Evolutionary conservation across 2,797 vertebrate genomes (phyloP), one percentile per base, ranked within the genome.

Genomic region (Picus viridis): DNA sequence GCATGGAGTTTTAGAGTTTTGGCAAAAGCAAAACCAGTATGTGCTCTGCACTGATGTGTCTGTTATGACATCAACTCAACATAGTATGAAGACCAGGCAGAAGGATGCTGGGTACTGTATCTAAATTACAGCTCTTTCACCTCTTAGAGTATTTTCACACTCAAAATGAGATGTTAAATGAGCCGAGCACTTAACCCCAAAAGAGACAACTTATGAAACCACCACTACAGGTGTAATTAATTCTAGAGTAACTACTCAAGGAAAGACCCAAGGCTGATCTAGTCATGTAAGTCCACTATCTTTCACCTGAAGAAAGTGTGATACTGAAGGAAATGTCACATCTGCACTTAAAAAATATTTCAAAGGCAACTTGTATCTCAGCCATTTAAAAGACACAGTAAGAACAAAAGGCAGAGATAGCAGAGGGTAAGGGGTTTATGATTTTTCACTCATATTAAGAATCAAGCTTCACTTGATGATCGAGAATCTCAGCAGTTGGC

Each of bases 281-380:
- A 62, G 65, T 70, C 56, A 93, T 77, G 89, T 58, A 93, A 92
- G 30, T 77, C 73, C 69, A 87, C 63, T 79, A 91, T 68, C 67
- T 90, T 83, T 71, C 83, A 91, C 61, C 86, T 75, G 24, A 74
- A 43, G 47, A 67, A 76, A 94, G 73, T 75, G 65, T 79, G 88
- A 83, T 95, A 95, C 90, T 75, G 58, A 68, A 75, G 73, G 78
- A 94, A 94, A 96, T 71, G 76, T 63, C 86, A 92, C 70, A 91
- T 94, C 93, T 89, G 83, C 81, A 78, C 64, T 75, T 69, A 88
- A 94, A 79, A 94, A 91, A 87, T 16, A 18, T 83, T 78, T 84
- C 49, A 75, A 91, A 93, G 84, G 43, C 63, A 59, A 89, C 73
- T 65, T 65, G 67, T 65, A 41, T 83, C 79, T 86, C 41, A 39